Evolutionary conservation across 2,888 invertebrate genomes (phyloP).

Genomic region (Oscheius sp.): DNA sequence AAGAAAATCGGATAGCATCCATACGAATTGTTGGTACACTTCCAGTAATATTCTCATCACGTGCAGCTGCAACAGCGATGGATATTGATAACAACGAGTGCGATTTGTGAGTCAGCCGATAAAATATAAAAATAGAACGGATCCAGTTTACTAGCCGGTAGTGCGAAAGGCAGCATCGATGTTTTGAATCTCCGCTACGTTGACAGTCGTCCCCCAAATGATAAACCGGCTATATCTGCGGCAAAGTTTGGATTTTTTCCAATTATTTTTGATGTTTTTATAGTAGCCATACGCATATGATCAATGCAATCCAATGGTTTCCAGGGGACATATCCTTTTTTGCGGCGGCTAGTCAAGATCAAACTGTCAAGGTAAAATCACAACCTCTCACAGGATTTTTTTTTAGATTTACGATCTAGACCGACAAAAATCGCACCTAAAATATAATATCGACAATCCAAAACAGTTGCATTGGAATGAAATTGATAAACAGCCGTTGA

Average conservation of each 20-base stretch:
- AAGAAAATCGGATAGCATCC: constrained; percentile 13
- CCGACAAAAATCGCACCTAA: background rate
- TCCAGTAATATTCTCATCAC: constrained; percentile 8
- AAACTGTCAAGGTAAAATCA: constrained; percentile 24
- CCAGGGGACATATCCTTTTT: background rate
- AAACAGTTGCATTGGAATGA: constrained; percentile 46
- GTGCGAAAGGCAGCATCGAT: constrained; percentile 26
- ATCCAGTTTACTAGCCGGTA: constrained; percentile 22
- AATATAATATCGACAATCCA: constrained; percentile 9
- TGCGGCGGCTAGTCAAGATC: constrained; percentile 20
- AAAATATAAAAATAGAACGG: background rate
- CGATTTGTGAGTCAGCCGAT: constrained; percentile 27
- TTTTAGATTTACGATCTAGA: constrained; percentile 24
- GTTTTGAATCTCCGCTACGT: constrained; percentile 24
- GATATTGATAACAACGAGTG: constrained; percentile 24
- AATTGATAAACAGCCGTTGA: constrained; percentile 38
- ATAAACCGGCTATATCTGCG: background rate
- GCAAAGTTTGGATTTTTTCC: background rate
- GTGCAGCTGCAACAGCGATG: background rate
- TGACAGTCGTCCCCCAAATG: background rate
- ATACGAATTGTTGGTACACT: constrained; percentile 12
- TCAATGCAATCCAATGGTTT: constrained; percentile 31
- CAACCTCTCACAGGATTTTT: background rate
- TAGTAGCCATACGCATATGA: constrained; percentile 18
- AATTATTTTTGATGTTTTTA: constrained; percentile 1